Evolutionary conservation across 2,888 invertebrate species (phyloP).

Genomic region (Gari tellinella): DNA sequence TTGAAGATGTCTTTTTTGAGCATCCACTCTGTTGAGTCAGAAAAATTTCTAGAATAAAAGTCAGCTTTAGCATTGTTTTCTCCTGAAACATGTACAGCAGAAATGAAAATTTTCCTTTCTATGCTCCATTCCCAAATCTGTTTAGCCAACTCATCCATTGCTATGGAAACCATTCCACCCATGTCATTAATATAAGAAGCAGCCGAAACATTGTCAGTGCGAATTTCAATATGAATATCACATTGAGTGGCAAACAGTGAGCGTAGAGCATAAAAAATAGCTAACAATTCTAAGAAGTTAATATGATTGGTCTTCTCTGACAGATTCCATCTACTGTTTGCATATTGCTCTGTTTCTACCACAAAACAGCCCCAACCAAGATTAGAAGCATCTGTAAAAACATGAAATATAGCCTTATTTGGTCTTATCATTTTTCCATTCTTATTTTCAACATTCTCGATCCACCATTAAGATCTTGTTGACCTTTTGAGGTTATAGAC

Average conservation of each 20-base stretch:
- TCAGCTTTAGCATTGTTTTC: constrained; percentile 30
- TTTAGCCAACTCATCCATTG: constrained; percentile 28
- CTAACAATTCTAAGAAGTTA: too few species aligned
- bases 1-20: constrained; percentile 31
- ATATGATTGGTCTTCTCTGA: constrained; percentile 11
- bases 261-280: constrained; percentile 18
- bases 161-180: too few species aligned
- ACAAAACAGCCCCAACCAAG: constrained; percentile 19
- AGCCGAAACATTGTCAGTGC: constrained; percentile 22
- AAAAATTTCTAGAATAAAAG: constrained; percentile 39
- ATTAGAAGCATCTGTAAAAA: constrained; percentile 29
- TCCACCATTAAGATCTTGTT: constrained; percentile 26
- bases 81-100: constrained; percentile 27
- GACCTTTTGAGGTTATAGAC: constrained; percentile 2
- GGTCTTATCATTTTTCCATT: constrained; percentile 38
- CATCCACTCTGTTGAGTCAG: constrained; percentile 47
- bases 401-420: not conserved
- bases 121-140: constrained; percentile 32
- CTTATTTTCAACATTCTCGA: constrained; percentile 20
- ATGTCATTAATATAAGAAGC: too few species aligned
- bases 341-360: not conserved
- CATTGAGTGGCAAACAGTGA: not conserved
- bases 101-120: constrained; percentile 32
- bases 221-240: constrained; percentile 19
- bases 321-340: constrained; percentile 29